Conservation (phyloP, 2,113 vertebrate genomes). For the Cygnus buccinator region DNA sequence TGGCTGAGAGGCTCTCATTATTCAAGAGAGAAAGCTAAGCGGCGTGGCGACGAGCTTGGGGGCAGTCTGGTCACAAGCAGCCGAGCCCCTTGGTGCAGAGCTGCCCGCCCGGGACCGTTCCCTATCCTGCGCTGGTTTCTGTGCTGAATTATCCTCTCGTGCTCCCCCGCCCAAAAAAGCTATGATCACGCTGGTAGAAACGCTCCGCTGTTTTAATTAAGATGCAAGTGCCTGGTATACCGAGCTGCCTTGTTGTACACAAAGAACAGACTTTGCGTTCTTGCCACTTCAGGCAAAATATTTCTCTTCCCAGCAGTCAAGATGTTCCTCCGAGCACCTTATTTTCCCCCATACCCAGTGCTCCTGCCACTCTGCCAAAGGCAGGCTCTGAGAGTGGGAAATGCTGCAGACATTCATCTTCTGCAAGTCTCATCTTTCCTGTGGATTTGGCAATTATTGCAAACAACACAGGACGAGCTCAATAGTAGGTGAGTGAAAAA, state of each 20-base stretch:
- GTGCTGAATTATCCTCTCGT: background rate
- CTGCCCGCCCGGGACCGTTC: background rate
- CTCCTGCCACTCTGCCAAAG: background rate
- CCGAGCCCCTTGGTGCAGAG: fast-evolving
- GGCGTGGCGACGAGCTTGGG: background rate
- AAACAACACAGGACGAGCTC: constrained; percentile 66
- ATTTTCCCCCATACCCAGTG: background rate
- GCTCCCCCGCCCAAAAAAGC: background rate
- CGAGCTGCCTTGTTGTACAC: background rate
- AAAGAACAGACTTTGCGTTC: background rate
- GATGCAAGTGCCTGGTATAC: background rate
- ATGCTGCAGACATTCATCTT: constrained; percentile 22
- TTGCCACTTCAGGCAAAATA: background rate
- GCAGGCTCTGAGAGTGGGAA: background rate
- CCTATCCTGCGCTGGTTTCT: background rate
- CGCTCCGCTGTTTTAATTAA: background rate
- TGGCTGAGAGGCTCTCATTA: background rate
- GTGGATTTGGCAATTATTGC: constrained; percentile 72
- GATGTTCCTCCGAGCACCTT: background rate
- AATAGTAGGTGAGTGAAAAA: constrained; percentile 73
- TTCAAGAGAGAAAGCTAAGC: background rate
- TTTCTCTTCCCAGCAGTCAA: background rate
- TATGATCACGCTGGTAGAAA: background rate
- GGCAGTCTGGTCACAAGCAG: background rate
- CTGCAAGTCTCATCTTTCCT: constrained; percentile 54